These are phyloP conservation scores for Melipona beecheii DNA, from an alignment of 2,888 invertebrate genomes.

Conservation along the genomic window DNA sequence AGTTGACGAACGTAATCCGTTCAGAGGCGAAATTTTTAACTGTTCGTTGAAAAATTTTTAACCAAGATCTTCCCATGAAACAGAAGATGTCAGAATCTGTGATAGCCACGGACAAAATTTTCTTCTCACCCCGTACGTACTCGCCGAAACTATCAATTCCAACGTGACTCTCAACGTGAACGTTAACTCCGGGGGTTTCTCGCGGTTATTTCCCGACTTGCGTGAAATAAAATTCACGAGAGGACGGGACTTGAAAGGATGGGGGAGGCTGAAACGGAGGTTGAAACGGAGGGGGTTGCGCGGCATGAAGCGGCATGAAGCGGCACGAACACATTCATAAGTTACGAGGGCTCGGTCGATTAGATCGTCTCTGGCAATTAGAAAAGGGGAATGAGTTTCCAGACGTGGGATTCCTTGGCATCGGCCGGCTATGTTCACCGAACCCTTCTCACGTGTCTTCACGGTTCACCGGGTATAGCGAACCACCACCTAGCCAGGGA, in stretches of 20 bases:
- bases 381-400: slow-evolving; percentile 46
- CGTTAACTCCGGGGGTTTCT: no score
- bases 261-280: neutral
- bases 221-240: slow-evolving; percentile 1
- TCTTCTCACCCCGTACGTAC: no score
- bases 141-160: neutral
- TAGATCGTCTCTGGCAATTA: slow-evolving; percentile 65
- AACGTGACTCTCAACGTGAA: no score
- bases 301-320: slow-evolving; percentile 25
- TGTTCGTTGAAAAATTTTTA: no score
- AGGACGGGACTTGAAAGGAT: no score
- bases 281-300: neutral
- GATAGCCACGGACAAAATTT: no score
- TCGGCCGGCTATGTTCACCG: slow-evolving; percentile 25
- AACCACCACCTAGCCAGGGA: slow-evolving; percentile 32
- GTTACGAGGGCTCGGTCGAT: slow-evolving; percentile 60
- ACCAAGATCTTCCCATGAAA: no score
- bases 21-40: no score
- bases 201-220: neutral
- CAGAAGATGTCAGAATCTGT: no score
- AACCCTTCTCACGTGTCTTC: slow-evolving; percentile 56
- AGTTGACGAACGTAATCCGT: no score
- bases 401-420: slow-evolving; percentile 39
- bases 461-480: slow-evolving; percentile 54
- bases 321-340: slow-evolving; percentile 66